A percentile compares a stretch with the other conserved stretches of the same genome.
Evolutionary conservation across 2,888 invertebrate genomes (phyloP).

Genomic region (Pterostichus niger): DNA sequence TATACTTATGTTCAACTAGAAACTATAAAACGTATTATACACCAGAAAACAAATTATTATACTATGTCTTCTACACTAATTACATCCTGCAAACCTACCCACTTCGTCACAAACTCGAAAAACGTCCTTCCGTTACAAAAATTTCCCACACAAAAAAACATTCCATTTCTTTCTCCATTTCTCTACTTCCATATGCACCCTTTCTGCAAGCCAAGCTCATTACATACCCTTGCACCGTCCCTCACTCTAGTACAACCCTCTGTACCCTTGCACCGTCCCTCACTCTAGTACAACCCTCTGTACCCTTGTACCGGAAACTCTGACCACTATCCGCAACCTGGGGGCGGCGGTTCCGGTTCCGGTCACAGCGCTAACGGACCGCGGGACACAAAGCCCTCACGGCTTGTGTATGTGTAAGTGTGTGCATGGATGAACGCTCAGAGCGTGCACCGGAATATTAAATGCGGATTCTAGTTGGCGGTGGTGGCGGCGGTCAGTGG

Average conservation of each 20-base stretch:
- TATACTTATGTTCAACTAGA: no score
- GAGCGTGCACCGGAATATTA: no score
- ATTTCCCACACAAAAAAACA: slow-evolving; percentile 1
- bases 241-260: neutral
- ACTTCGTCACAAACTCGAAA: neutral
- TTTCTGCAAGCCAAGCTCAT: neutral
- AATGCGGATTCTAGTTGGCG: no score
- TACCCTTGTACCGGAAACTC: neutral
- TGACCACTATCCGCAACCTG: slow-evolving; percentile 14
- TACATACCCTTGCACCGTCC: neutral
- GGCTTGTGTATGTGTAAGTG: neutral
- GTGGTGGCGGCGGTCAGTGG: no score
- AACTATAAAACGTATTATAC: no score
- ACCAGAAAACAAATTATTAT: no score
- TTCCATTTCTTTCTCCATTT: neutral
- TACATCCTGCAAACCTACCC: no score
- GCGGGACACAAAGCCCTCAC: neutral
- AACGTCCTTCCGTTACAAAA: neutral
- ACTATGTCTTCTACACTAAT: no score
- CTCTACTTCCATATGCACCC: slow-evolving; percentile 15
- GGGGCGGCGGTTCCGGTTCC: slow-evolving; percentile 35
- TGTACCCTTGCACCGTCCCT: neutral
- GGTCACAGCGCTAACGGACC: slow-evolving; percentile 49
- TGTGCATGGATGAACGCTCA: slow-evolving; percentile 11
- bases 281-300: neutral